These are phyloP conservation scores for Typhlomys cinereus DNA, from an alignment of 2,113 vertebrate genomes.

Conservation along the genomic window DNA sequence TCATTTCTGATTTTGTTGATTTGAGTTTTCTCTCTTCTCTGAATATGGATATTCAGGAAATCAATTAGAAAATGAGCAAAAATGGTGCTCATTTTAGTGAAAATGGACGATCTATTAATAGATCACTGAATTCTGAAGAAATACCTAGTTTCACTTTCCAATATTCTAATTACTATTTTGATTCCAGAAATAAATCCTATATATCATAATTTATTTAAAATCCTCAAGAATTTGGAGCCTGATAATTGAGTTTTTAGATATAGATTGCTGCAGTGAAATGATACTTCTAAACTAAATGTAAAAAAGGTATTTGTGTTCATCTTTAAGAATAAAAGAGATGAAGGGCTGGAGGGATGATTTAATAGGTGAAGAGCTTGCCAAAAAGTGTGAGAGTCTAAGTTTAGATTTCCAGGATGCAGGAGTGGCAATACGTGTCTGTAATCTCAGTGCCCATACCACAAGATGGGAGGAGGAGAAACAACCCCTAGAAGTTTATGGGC, in stretches of 20 bases:
- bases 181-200: not conserved
- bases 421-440: too few species aligned
- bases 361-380: too few species aligned
- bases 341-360: too few species aligned
- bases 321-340: not conserved
- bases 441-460: too few species aligned
- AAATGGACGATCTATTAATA: not conserved
- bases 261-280: not conserved
- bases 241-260: constrained; percentile 11
- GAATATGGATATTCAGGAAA: not conserved
- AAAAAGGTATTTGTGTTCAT: not conserved
- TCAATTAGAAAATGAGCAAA: not conserved
- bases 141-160: not conserved
- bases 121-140: not conserved
- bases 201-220: not conserved
- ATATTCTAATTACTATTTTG: not conserved
- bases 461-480: too few species aligned
- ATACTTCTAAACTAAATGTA: not conserved
- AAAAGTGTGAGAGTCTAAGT: too few species aligned
- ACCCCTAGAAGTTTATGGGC: too few species aligned
- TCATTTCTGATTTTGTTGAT: too few species aligned
- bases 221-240: not conserved
- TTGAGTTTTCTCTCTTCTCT: too few species aligned
- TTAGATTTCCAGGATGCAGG: too few species aligned
- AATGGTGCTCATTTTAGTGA: not conserved